phyloP scores from a whole-genome alignment of 2,113 vertebrate species.

The Nothoprocta pentlandii region DNA sequence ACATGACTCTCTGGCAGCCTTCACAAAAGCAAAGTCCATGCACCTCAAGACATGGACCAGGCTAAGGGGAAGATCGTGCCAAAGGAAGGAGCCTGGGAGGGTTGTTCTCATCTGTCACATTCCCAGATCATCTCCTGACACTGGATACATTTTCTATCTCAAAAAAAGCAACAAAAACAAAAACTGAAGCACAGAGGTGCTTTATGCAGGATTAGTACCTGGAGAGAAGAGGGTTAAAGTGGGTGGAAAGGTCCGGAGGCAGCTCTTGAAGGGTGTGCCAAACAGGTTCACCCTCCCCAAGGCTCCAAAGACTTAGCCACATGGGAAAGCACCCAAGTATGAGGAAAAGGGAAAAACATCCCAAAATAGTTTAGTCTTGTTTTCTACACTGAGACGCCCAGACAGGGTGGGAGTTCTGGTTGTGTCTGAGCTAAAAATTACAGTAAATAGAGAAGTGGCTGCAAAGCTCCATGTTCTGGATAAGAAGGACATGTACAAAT shows the following conservation, averaged over 20 bases:
- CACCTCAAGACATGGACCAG: not conserved
- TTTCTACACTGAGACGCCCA: slow-evolving; percentile 71
- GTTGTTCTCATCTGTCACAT: accelerated
- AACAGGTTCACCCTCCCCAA: slow-evolving; percentile 68
- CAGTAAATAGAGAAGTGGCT: slow-evolving; percentile 69
- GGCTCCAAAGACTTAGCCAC: slow-evolving; percentile 50
- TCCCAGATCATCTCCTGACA: not conserved
- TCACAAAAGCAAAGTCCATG: not conserved
- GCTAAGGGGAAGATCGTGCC: not conserved
- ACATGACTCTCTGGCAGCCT: not conserved
- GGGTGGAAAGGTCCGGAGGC: not conserved
- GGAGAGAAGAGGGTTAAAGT: slow-evolving; percentile 39
- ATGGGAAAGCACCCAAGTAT: slow-evolving; percentile 79
- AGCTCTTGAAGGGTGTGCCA: not conserved
- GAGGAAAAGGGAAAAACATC: slow-evolving; percentile 77
- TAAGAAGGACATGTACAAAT: slow-evolving; percentile 31
- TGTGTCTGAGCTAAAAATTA: slow-evolving; percentile 78
- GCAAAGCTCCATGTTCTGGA: slow-evolving; percentile 55
- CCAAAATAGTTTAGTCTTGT: slow-evolving; percentile 80
- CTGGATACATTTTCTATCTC: not conserved
- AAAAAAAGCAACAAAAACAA: not conserved
- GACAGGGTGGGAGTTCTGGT: slow-evolving; percentile 79
- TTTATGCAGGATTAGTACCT: not conserved
- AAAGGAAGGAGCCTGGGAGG: not conserved
- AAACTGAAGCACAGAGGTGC: not conserved